Percentiles rank a stretch among this genome's conserved stretches.
Conservation (phyloP, 2,888 invertebrate genomes). For the Brassicogethes aeneus region DNA sequence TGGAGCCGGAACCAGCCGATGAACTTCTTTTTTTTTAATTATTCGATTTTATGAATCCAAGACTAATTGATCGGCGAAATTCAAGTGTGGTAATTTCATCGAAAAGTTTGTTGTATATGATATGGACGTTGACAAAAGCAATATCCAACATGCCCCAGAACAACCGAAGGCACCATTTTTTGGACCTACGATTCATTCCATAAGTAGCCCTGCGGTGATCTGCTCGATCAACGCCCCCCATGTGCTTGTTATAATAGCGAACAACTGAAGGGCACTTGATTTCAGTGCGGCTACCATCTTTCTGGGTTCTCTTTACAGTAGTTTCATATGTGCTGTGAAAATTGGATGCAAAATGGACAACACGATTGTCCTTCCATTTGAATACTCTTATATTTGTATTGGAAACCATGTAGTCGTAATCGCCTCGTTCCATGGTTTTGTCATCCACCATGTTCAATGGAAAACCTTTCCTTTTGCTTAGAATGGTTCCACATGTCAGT, state of each 20-base stretch:
- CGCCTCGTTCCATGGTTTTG: conserved; percentile 16
- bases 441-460: conserved; percentile 9
- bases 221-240: conserved; percentile 13
- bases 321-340: conserved; percentile 17
- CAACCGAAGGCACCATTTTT: conserved; percentile 24
- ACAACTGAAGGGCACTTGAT: conserved; percentile 15
- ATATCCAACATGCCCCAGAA: conserved; percentile 21
- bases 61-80: too few relatives aligned
- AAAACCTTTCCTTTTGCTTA: conserved; percentile 9
- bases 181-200: not conserved
- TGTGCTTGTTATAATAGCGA: conserved; percentile 16
- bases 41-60: too few relatives aligned
- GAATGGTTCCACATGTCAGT: conserved; percentile 16
- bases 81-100: too few relatives aligned
- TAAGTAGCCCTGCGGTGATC: not conserved
- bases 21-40: too few relatives aligned
- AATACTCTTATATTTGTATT: conserved; percentile 7
- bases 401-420: conserved; percentile 13
- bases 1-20: too few relatives aligned
- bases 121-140: conserved; percentile 17
- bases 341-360: conserved; percentile 14
- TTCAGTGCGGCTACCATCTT: conserved; percentile 12
- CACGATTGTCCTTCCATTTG: conserved; percentile 16
- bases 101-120: conserved; percentile 11
- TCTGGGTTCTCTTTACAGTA: conserved; percentile 15